phyloP scores from a whole-genome alignment of 2,113 vertebrate genomes.

The Martes martes region DNA sequence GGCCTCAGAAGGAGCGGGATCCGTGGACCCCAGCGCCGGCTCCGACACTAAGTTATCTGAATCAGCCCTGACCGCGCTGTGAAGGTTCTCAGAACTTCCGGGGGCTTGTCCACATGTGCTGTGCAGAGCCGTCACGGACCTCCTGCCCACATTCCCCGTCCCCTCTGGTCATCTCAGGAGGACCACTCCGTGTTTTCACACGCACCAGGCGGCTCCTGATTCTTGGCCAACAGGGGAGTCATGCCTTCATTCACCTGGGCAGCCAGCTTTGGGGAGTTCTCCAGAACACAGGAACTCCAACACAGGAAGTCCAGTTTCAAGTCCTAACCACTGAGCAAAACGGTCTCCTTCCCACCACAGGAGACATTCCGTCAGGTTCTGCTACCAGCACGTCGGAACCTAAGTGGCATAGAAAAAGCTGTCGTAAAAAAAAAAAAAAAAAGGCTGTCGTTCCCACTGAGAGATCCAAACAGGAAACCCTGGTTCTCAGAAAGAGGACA shows the following conservation, averaged over 20 bases:
- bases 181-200: background rate
- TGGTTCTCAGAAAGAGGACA: background rate
- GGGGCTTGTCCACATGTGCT: background rate
- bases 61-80: background rate
- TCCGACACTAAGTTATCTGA: background rate
- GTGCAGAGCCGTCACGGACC: background rate
- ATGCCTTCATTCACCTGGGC: background rate
- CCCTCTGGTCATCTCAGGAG: background rate
- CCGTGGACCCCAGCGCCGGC: background rate
- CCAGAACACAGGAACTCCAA: background rate
- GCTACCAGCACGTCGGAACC: background rate
- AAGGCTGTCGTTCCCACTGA: background rate
- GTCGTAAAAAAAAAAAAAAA: background rate
- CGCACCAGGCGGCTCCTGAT: background rate
- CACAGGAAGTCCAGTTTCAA: background rate
- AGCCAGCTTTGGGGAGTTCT: background rate
- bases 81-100: background rate
- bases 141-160: background rate
- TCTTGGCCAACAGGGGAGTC: background rate
- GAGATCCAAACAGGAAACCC: background rate
- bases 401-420: background rate
- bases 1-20: background rate
- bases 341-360: background rate
- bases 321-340: background rate
- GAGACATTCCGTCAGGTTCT: background rate